Evolutionary conservation across 2,797 vertebrate genomes (phyloP).

Genomic region (Pelochelys cantorii): DNA sequence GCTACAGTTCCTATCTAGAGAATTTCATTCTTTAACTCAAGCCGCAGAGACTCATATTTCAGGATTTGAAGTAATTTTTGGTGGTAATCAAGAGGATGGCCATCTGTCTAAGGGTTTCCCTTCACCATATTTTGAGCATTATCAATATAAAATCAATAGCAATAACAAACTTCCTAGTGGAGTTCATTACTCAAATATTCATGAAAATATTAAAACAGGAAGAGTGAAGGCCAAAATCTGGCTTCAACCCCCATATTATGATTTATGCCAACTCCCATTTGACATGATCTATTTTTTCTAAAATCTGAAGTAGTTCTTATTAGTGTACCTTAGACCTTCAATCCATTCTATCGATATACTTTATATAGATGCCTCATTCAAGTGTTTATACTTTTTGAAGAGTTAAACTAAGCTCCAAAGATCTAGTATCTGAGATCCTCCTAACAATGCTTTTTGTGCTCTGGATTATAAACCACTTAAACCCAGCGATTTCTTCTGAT

Average conservation of each 20-base stretch:
- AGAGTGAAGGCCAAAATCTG: not conserved
- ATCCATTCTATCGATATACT: not conserved
- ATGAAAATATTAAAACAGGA: not conserved
- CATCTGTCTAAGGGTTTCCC: not conserved
- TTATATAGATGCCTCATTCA: not conserved
- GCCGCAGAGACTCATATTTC: not conserved
- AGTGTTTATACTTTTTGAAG: not conserved
- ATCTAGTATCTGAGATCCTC: not conserved
- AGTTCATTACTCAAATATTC: not conserved
- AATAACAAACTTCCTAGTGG: not conserved
- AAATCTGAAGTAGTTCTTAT: not conserved
- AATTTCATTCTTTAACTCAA: not conserved
- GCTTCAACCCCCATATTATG: not conserved
- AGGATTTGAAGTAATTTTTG: not conserved
- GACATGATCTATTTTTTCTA: not conserved
- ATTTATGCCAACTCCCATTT: not conserved
- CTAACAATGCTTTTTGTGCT: not conserved
- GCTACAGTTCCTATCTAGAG: not conserved
- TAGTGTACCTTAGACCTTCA: not conserved
- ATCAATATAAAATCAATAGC: not conserved
- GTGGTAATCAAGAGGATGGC: not conserved
- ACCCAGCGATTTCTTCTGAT: not conserved
- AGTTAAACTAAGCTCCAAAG: fast-evolving
- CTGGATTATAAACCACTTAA: not conserved
- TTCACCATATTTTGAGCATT: not conserved